Evolutionary conservation across 30 jellyfish, hydroid and myxozoan genomes (phyloP).

Genomic region (Nemopilema nomurai): DNA sequence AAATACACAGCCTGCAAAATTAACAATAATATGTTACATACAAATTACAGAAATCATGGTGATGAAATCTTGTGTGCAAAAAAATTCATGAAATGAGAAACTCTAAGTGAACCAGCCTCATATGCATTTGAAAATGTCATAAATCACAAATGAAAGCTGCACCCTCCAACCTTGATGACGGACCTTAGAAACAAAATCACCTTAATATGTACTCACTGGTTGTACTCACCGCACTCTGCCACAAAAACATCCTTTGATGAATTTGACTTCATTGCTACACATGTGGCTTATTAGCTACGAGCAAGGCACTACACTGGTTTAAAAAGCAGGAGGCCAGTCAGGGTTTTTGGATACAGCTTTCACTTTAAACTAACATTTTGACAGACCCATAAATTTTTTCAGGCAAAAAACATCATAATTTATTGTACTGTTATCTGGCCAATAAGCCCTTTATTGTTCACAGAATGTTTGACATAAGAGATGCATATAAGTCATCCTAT

Average conservation of each 20-base stretch:
- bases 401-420: too few relatives aligned
- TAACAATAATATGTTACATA: neutral
- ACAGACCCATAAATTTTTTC: too few relatives aligned
- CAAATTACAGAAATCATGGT: too few relatives aligned
- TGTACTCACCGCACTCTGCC: neutral
- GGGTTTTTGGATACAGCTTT: neutral
- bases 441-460: too few relatives aligned
- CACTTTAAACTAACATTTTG: neutral
- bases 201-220: neutral
- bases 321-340: neutral
- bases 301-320: neutral
- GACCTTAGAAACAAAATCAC: neutral
- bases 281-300: too few relatives aligned
- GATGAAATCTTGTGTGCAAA: neutral
- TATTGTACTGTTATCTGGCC: too few relatives aligned
- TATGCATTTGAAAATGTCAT: neutral
- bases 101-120: neutral
- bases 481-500: too few relatives aligned
- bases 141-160: neutral
- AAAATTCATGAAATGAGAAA: neutral
- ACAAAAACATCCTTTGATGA: neutral
- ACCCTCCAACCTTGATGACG: neutral
- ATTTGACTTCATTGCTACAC: neutral
- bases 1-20: slow-evolving; percentile 89
- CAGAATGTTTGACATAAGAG: too few relatives aligned